Base-by-base conservation (phyloP, 2,888 invertebrate species). In the Cheilosia soror region DNA sequence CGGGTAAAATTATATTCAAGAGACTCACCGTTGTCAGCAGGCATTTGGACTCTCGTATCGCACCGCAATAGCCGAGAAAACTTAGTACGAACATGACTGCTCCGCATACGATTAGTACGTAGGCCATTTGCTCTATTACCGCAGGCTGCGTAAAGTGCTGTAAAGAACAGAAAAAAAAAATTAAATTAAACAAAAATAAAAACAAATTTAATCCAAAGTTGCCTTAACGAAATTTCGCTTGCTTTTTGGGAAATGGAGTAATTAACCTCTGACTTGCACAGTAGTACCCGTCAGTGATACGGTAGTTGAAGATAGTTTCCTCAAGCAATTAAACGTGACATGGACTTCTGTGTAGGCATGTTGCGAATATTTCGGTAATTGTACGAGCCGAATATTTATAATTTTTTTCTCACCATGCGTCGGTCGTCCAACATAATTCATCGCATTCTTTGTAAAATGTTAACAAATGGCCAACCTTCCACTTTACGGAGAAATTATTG, bases 11-110 rank as follows among this genome's bases (percentile, higher is more conserved):
- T 66, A 37, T 37, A 11, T 9, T 58, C 11, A 5, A 2, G 25
- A 77, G 58, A 94, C 95, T 94, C 93, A 96, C 95, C 90, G 95
- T 93, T 68, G 94, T 94, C 29, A 96, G 93, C 88, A 95, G 93
- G 90, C 95, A 95, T 88, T 94, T 94, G 49, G 95, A 95, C 90
- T 95, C 95, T 89, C 94, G 93, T 90, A 95, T 93, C 66, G 95
- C 95, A 53, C 95, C 95, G 89, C 95, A 95, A 90, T 95, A 95
- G 33, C 96, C 96, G 88, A 96, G 92, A 91, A 96, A 95, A 89
- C 95, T 95, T 89, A 96, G 93, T 80, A 95, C 90, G 91, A 96
- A 95, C 92, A 95, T 95, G 87, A 95, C 93, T 33, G 94, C 94
- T 86, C 96, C 96, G 78, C 94, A 94, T 60, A 94, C 94, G 88